These are phyloP conservation scores for Oxytorus armatus DNA, from an alignment of 2,888 invertebrate genomes.

Conservation along the genomic window DNA sequence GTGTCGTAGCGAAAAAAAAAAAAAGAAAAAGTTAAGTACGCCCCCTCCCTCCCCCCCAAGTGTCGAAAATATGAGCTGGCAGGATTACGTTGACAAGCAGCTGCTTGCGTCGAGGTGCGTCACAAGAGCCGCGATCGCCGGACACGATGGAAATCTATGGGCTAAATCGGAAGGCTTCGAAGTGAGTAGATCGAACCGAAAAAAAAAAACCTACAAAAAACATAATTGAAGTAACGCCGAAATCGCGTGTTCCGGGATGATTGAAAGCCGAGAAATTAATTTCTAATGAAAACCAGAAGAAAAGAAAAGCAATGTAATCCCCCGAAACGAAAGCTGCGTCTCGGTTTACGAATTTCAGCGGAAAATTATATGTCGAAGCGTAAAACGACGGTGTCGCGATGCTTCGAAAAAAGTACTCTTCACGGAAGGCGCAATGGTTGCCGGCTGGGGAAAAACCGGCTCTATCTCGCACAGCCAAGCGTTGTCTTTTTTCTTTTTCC, in stretches of 20 bases:
- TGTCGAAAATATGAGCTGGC: slow-evolving; percentile 92
- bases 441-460: slow-evolving; percentile 59
- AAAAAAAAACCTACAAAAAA: slow-evolving; percentile 5
- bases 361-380: background rate
- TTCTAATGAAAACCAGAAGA: background rate
- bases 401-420: slow-evolving; percentile 39
- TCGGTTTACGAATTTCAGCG: too few relatives aligned
- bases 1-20: slow-evolving; percentile 78
- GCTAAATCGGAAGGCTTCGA: slow-evolving; percentile 97
- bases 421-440: slow-evolving; percentile 57
- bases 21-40: slow-evolving; percentile 72
- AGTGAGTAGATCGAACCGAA: slow-evolving; percentile 88
- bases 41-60: slow-evolving; percentile 65
- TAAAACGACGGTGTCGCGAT: slow-evolving; percentile 22
- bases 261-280: background rate
- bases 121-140: slow-evolving; percentile 97
- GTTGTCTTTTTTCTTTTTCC: slow-evolving; percentile 9
- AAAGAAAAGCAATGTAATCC: too few relatives aligned
- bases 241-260: background rate
- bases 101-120: slow-evolving; percentile 97
- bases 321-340: too few relatives aligned
- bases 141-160: slow-evolving; percentile 98
- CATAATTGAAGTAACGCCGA: background rate
- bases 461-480: slow-evolving; percentile 30
- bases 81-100: slow-evolving; percentile 99